Conservation (phyloP, 2,113 vertebrate genomes). For the Ascaphus truei region DNA sequence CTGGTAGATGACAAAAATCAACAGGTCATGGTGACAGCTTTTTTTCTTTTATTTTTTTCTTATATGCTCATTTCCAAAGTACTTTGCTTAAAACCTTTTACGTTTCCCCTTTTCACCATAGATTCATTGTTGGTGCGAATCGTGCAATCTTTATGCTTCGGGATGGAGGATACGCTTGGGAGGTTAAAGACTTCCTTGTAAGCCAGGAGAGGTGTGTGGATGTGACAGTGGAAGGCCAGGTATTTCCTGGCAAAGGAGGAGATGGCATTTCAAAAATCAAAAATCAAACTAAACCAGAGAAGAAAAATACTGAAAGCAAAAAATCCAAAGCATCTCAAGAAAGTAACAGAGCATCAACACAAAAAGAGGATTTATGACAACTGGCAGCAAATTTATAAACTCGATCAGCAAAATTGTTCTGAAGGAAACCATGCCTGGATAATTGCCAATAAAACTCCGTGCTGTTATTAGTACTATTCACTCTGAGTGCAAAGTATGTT, state of each 20-base stretch:
- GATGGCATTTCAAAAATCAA: slow-evolving; percentile 53
- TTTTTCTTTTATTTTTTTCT: no score
- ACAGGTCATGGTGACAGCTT: no score
- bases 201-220: slow-evolving; percentile 84
- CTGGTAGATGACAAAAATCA: no score
- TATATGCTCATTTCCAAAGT: no score
- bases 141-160: slow-evolving; percentile 95
- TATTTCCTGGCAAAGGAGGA: slow-evolving; percentile 83
- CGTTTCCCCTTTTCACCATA: slow-evolving; percentile 38
- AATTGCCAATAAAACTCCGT: no score
- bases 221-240: slow-evolving; percentile 94
- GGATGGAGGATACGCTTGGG: slow-evolving; percentile 90
- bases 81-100: no score
- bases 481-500: no score
- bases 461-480: no score
- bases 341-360: slow-evolving; percentile 61
- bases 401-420: no score
- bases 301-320: slow-evolving; percentile 61
- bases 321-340: slow-evolving; percentile 49
- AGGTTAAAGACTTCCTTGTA: slow-evolving; percentile 92
- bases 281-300: slow-evolving; percentile 68
- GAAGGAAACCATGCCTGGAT: no score
- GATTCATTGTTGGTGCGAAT: slow-evolving; percentile 96
- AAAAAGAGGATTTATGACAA: slow-evolving; percentile 77
- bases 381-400: rapidly evolving